Evolutionary conservation across 2,113 vertebrate genomes (phyloP).

Genomic region (Caranx melampygus): DNA sequence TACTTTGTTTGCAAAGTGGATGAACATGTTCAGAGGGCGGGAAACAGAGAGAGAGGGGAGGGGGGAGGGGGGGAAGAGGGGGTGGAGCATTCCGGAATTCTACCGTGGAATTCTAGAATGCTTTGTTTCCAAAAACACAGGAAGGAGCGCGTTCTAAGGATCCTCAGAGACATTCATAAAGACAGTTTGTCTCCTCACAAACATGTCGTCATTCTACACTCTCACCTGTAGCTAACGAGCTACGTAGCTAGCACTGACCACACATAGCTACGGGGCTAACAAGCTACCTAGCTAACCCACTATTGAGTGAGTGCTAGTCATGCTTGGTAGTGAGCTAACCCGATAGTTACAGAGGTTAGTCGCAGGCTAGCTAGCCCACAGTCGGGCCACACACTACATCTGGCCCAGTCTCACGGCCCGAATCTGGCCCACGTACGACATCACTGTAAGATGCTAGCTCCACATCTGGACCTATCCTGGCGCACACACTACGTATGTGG

Average conservation of each 20-base stretch:
- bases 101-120: not conserved
- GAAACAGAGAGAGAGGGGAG: slow-evolving; percentile 46
- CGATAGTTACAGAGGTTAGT: not conserved
- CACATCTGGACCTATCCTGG: too few relatives aligned
- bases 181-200: slow-evolving; percentile 30
- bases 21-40: slow-evolving; percentile 30
- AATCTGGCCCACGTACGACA: too few relatives aligned
- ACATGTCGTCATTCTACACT: too few relatives aligned
- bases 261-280: not conserved
- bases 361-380: not conserved
- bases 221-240: not conserved
- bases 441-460: too few relatives aligned
- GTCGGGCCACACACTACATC: too few relatives aligned
- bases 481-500: too few relatives aligned
- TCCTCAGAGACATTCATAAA: slow-evolving; percentile 38
- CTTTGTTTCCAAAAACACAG: not conserved
- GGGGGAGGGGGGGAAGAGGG: not conserved
- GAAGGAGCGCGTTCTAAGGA: not conserved
- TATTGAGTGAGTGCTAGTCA: not conserved
- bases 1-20: slow-evolving; percentile 58
- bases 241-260: not conserved
- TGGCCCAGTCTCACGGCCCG: too few relatives aligned
- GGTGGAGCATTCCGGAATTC: not conserved
- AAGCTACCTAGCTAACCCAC: not conserved
- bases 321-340: not conserved